phyloP scores from a whole-genome alignment of 2,888 invertebrate species.

The Xylota segnis region DNA sequence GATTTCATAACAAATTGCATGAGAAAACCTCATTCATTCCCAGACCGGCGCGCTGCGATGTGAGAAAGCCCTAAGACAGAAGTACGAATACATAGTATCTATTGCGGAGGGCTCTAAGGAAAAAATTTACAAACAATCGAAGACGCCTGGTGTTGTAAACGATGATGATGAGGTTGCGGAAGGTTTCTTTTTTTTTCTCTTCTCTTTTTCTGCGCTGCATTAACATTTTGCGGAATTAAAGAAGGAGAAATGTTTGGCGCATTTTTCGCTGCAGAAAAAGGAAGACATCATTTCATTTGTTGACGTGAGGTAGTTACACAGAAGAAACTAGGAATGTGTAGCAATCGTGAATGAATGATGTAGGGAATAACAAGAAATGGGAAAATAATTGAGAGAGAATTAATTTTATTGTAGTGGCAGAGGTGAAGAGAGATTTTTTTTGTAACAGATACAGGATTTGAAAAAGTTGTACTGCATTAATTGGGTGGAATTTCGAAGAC shows the following conservation, averaged over 20 bases:
- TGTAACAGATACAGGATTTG: background rate
- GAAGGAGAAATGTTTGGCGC: conserved; percentile 53
- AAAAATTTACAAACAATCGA: conserved; percentile 66
- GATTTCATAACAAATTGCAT: conserved; percentile 69
- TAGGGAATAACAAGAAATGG: conserved; percentile 47
- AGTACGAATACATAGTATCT: background rate
- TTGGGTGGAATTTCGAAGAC: no score
- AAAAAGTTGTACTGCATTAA: background rate
- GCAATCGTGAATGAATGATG: conserved; percentile 59
- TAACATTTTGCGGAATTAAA: conserved; percentile 56
- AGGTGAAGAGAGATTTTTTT: conserved; percentile 41
- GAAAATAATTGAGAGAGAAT: conserved; percentile 55
- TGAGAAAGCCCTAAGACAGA: conserved; percentile 51
- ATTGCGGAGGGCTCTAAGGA: conserved; percentile 31
- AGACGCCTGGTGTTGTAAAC: conserved; percentile 52
- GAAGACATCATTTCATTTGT: conserved; percentile 63
- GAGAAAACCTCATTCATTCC: conserved; percentile 61
- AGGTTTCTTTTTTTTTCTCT: conserved; percentile 28
- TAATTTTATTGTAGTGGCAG: conserved; percentile 43
- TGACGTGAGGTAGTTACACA: conserved; percentile 27
- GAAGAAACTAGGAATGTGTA: conserved; percentile 49
- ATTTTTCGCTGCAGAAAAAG: conserved; percentile 50
- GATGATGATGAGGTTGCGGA: conserved; percentile 59
- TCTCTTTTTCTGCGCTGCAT: conserved; percentile 46
- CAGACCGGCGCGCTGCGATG: conserved; percentile 11